Evolutionary conservation across 2,888 invertebrate genomes (phyloP).

Genomic region (Heterodera filipjevi): DNA sequence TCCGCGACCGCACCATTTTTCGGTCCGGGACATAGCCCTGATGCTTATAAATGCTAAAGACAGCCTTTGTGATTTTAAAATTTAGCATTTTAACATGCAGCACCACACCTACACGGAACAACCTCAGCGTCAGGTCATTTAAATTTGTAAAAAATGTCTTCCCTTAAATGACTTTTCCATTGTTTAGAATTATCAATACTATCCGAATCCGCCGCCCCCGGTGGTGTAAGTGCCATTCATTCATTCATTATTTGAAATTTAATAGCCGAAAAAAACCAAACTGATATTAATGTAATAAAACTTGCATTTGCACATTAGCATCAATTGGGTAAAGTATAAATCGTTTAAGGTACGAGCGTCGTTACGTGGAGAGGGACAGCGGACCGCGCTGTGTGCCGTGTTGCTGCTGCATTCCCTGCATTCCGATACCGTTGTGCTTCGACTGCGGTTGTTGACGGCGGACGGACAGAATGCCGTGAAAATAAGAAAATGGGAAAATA

Average conservation of each 20-base stretch:
- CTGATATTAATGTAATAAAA: too few relatives aligned
- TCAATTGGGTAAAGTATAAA: too few relatives aligned
- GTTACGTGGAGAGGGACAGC: not conserved
- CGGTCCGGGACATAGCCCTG: too few relatives aligned
- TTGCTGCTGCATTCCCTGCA: slow-evolving; percentile 1
- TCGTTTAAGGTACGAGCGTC: not conserved
- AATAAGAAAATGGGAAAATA: too few relatives aligned
- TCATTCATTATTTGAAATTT: not conserved
- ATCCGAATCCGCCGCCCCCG: slow-evolving; percentile 1
- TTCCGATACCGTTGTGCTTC: not conserved
- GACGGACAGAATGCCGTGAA: not conserved
- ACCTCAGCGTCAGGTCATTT: not conserved
- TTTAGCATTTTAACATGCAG: not conserved
- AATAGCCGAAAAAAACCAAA: too few relatives aligned
- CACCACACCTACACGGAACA: not conserved
- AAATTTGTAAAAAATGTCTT: not conserved
- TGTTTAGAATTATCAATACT: not conserved
- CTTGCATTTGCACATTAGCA: too few relatives aligned
- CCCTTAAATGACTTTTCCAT: not conserved
- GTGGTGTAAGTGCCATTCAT: not conserved
- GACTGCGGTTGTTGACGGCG: not conserved
- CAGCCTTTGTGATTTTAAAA: too few relatives aligned
- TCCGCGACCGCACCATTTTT: too few relatives aligned
- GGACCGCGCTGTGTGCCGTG: slow-evolving; percentile 5
- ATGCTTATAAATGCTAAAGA: too few relatives aligned